A percentile compares a stretch with the other conserved stretches of the same genome.
These are phyloP conservation scores for Lamprotornis superbus DNA, from an alignment of 2,113 vertebrate species.

Conservation along the genomic window DNA sequence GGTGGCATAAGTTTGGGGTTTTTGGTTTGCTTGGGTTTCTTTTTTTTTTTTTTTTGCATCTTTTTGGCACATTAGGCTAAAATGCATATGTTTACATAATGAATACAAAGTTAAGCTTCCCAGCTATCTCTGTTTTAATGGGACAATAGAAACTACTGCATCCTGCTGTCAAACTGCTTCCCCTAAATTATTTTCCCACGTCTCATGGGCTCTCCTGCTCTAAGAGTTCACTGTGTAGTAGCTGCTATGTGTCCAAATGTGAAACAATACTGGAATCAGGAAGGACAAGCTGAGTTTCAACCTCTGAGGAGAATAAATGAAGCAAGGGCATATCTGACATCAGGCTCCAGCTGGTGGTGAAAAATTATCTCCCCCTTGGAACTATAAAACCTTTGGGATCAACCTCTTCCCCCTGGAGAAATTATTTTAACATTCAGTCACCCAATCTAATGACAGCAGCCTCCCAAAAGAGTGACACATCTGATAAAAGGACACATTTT, in stretches of 20 bases:
- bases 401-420: conserved; percentile 10
- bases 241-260: not conserved
- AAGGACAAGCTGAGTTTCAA: conserved; percentile 24
- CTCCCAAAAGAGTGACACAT: not conserved
- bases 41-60: not conserved
- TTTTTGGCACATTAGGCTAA: not conserved
- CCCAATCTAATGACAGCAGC: not conserved
- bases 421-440: conserved; percentile 32
- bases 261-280: conserved; percentile 25
- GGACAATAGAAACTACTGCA: conserved; percentile 19
- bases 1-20: fast-evolving
- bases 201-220: not conserved
- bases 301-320: conserved; percentile 34
- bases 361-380: conserved; percentile 5
- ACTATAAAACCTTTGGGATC: conserved; percentile 28
- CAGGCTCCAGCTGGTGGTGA: conserved; percentile 43
- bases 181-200: conserved; percentile 31
- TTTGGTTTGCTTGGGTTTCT: not conserved
- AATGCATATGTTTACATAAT: not conserved
- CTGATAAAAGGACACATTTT: not conserved
- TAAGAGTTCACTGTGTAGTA: not conserved
- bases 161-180: conserved; percentile 49
- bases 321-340: conserved; percentile 15
- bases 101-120: not conserved
- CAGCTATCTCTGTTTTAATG: conserved; percentile 8